These are phyloP conservation scores for Triops longicaudatus DNA, from an alignment of 1,140 invertebrate genomes.

Conservation along the genomic window DNA sequence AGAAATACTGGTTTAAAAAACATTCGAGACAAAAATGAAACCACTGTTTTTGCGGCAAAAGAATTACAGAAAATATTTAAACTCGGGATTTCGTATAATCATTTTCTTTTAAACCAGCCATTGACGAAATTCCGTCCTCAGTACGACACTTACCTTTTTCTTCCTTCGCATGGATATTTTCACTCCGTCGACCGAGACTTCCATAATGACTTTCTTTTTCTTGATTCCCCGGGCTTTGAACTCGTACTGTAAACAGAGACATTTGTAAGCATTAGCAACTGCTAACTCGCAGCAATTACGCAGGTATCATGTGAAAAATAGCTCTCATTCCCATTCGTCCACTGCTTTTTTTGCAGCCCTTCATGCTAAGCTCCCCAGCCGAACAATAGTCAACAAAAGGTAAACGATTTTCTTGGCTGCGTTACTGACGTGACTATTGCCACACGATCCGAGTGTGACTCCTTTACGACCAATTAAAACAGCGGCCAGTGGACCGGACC, in stretches of 20 bases:
- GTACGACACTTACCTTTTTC: constrained; percentile 52
- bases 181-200: constrained; percentile 89
- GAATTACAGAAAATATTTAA: too few species aligned
- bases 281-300: not conserved
- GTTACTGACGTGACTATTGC: not conserved
- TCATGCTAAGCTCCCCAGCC: not conserved
- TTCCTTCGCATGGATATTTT: constrained; percentile 76
- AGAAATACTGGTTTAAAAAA: too few species aligned
- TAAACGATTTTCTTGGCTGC: not conserved
- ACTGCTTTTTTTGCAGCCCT: not conserved
- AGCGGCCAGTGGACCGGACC: not conserved
- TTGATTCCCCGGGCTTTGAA: constrained; percentile 96
- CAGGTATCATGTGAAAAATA: not conserved
- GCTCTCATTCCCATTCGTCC: not conserved
- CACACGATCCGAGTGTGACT: not conserved
- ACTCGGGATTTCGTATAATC: too few species aligned
- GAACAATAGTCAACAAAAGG: not conserved
- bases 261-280: not conserved
- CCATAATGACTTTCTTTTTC: constrained; percentile 92
- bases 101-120: too few species aligned
- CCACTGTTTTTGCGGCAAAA: too few species aligned
- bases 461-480: not conserved
- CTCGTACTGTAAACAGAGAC: constrained; percentile 71
- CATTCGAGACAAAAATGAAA: too few species aligned
- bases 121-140: too few species aligned